Evolutionary conservation across 2,797 vertebrate species (phyloP).

Genomic region (Phrynocephalus guinanensis): DNA sequence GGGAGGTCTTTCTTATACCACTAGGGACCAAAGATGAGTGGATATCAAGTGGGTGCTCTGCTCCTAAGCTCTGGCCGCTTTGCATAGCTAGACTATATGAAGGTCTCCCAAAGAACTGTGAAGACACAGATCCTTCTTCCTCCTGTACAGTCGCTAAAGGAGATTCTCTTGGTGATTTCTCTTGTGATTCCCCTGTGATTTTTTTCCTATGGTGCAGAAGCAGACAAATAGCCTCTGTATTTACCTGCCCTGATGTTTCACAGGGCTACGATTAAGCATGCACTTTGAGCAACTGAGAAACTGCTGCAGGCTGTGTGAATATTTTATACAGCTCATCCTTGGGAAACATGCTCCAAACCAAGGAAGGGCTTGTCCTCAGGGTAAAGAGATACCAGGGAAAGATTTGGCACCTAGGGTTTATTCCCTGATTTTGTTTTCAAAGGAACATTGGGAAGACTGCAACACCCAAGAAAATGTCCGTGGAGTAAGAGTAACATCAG

Average conservation of each 20-base stretch:
- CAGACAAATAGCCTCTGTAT: constrained; percentile 11
- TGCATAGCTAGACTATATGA: not conserved
- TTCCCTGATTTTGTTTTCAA: constrained; percentile 54
- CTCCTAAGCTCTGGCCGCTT: not conserved
- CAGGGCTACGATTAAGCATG: constrained; percentile 35
- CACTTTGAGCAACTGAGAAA: constrained; percentile 53
- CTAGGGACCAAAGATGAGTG: not conserved
- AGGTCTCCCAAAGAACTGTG: not conserved
- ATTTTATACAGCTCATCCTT: constrained; percentile 54
- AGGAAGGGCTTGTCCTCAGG: constrained; percentile 59
- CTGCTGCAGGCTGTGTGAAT: constrained; percentile 35
- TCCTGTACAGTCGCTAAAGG: constrained; percentile 9
- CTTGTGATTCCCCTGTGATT: not conserved
- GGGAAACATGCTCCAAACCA: constrained; percentile 63
- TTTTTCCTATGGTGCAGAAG: constrained; percentile 25
- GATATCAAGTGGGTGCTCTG: not conserved
- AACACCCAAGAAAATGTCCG: constrained; percentile 33
- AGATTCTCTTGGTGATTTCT: constrained; percentile 13
- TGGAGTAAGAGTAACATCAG: constrained; percentile 26
- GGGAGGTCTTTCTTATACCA: not conserved
- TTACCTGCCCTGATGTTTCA: constrained; percentile 21
- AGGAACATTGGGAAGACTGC: constrained; percentile 34
- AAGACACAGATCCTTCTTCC: constrained; percentile 23
- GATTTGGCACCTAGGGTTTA: constrained; percentile 50
- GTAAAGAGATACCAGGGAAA: constrained; percentile 58